Evolutionary conservation across 64 coral and sea anemone genomes (phyloP).

Genomic region (Montipora sp.): DNA sequence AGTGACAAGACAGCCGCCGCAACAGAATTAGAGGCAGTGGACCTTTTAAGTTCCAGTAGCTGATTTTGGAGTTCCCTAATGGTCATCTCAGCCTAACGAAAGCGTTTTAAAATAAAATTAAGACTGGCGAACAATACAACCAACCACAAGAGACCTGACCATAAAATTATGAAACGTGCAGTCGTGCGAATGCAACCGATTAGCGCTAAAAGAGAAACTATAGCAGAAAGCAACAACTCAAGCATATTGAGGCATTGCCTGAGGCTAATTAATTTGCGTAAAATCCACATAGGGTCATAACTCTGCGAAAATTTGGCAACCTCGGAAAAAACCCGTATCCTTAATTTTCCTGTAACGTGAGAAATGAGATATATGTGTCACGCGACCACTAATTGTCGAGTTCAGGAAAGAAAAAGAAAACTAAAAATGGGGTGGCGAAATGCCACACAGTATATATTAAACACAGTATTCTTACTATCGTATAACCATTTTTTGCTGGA

Average conservation of each 20-base stretch:
- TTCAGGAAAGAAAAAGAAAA: background rate
- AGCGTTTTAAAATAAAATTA: background rate
- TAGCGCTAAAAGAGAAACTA: background rate
- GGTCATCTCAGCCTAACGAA: no score
- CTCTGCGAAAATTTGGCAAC: no score
- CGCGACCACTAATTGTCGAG: background rate
- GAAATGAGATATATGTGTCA: background rate
- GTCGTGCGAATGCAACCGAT: background rate
- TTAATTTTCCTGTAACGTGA: background rate
- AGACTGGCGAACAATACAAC: background rate
- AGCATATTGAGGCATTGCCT: no score
- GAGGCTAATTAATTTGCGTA: no score
- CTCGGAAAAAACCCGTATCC: background rate
- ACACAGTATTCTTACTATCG: no score
- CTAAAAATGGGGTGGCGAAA: background rate
- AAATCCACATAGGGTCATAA: no score
- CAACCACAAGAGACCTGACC: background rate
- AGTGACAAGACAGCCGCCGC: no score
- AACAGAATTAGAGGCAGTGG: no score
- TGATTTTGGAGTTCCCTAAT: no score
- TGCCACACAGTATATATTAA: background rate
- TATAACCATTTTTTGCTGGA: no score
- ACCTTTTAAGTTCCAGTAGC: no score
- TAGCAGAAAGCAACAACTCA: background rate
- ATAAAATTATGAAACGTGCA: constrained; percentile 14